Evolutionary conservation across 2,113 vertebrate genomes (phyloP), one percentile per base, ranked within the genome.

Genomic region (Ovis canadensis): DNA sequence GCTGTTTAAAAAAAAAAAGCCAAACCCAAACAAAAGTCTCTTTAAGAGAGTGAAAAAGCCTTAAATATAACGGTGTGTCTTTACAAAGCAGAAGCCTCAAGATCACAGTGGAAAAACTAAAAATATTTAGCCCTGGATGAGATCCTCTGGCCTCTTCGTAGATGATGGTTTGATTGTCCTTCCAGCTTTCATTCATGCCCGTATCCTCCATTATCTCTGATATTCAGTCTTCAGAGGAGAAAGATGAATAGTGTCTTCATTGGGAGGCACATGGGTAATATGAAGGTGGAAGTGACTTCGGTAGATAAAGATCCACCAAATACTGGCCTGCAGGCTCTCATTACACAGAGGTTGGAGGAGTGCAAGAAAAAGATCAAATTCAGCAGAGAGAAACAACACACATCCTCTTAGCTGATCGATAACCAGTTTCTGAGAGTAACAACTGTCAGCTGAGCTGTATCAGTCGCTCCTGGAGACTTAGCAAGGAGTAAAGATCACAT

Each of bases 281-380:
- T 77, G 97, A 97, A 94, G 64, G n/a, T 16, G 50, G 96, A 55
- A 95, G 82, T 94, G 96, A 98, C 50, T 98, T 97, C 43, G 93
- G 88, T 52, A 97, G 90, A 40, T 78, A 89, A 97, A 98, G 97
- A 98, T 91, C 88, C 43, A 3, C 94, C 92, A 78, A 88, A 74
- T 90, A 52, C 36, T 55, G 55, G 82, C 96, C 95, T 17, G 59
- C 40, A 93, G 97, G 92, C 94, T 97, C 97, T 98, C 64, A 2
- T 97, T 98, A 90, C 94, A 78, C 1, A 13, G 57, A 78, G 94
- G 48, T 62, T 48, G 88, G 95, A 92, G 54, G 45, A 95, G 55
- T 55, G 29, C 83, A 77, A 98, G 88, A 96, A 96, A 98, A 98
- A 98, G 95, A 96, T 92, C 95, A 98, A 98, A 91, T 97, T 92